Evolutionary conservation across 2,888 invertebrate species (phyloP), one percentile per base, ranked within the genome.

Genomic region (Erannis defoliaria): DNA sequence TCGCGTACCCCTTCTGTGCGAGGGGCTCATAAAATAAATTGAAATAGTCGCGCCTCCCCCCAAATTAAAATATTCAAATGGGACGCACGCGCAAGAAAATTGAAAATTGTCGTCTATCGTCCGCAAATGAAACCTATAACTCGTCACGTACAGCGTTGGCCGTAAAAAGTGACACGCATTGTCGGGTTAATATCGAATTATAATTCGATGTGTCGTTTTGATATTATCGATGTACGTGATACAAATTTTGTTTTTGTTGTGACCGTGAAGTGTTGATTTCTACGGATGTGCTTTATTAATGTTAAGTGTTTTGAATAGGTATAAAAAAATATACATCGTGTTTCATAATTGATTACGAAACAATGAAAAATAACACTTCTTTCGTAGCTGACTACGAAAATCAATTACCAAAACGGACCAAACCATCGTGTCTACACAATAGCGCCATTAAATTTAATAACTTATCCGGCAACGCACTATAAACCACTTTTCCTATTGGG

Each of bases 41-140:
- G 93, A 93, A 93, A 93, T 93, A 91, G 93, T 92, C 93, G 88
- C 90, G 85, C 89, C 92, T 90, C 93, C 93, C 93, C 90, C 93
- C 90, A 91, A 93, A 93, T 93, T 93, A 92, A 93, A 93, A 93
- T 93, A 93, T 93, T 93, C 92, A 93, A 93, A 93, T 93, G 93
- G 92, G 90, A 90, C 90, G 93, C 93, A 93, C 93, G 93, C 93
- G 93, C 90, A 93, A 93, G 93, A 93, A 93, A 93, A 93, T 93
- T 93, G 93, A 93, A 93, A 92, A 93, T 93, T 93, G 93, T 93
- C 93, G 93, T 93, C 93, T 92, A 92, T 92, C 85, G 92, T 89
- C 93, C 93, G 86, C 93, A 93, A 93, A 93, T 93, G 93, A 93
- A 92, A 93, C 93, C 92, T 91, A 93, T 93, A 93, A 93, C 92